Conservation (phyloP, 2,113 vertebrate genomes). For the Mystacornis crossleyi region DNA sequence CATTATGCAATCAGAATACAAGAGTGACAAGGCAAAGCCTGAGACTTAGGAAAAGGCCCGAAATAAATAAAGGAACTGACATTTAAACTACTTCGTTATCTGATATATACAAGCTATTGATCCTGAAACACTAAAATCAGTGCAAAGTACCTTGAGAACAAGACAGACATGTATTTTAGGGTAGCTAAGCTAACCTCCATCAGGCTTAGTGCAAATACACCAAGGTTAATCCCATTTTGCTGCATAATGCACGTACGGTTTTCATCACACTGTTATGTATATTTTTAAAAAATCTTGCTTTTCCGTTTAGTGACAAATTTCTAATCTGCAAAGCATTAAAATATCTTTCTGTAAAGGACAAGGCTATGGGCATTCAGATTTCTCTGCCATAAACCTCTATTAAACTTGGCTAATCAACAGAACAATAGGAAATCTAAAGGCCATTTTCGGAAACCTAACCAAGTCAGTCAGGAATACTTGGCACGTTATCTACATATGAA, state of each 20-base stretch:
- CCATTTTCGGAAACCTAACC: background rate
- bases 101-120: background rate
- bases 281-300: background rate
- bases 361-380: background rate
- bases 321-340: background rate
- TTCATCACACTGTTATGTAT: background rate
- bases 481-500: background rate
- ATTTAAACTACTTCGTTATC: background rate
- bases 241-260: background rate
- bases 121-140: background rate
- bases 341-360: background rate
- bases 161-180: background rate
- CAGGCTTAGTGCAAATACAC: background rate
- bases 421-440: conserved; percentile 3
- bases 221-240: background rate
- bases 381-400: background rate
- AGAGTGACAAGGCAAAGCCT: background rate
- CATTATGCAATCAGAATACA: background rate
- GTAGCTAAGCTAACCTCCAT: background rate
- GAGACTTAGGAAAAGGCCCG: background rate
- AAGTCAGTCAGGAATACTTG: background rate
- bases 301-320: background rate
- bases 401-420: background rate
- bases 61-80: background rate
- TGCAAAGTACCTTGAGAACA: background rate